Conservation (phyloP, 2,888 invertebrate species). For the Cartodere bifasciata region DNA sequence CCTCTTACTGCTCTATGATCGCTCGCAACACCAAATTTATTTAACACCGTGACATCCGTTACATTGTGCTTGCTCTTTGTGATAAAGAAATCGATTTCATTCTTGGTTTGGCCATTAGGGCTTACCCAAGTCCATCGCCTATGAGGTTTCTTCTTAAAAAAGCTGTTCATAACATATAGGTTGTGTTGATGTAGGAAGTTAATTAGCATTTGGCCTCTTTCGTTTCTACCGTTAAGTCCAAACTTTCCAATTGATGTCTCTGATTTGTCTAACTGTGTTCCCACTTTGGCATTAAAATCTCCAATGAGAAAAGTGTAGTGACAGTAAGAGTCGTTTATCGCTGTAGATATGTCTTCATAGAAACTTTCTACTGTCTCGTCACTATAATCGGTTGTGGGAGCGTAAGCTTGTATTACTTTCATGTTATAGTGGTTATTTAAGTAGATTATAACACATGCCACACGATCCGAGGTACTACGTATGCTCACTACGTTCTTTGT, state of each 20-base stretch:
- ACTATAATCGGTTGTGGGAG: constrained; percentile 4
- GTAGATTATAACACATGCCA: constrained; percentile 4
- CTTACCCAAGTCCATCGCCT: constrained; percentile 5
- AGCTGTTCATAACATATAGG: constrained; percentile 6
- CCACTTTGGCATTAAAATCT: constrained; percentile 6
- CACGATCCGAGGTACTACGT: constrained; percentile 2
- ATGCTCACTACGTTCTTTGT: constrained; percentile 7
- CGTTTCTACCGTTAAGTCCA: constrained; percentile 4
- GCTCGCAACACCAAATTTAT: constrained; percentile 3
- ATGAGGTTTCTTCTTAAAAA: constrained; percentile 5
- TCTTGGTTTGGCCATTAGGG: constrained; percentile 6
- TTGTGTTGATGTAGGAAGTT: constrained; percentile 3
- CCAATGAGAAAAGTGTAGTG: constrained; percentile 3
- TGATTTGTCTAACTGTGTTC: neutral
- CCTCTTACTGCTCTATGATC: constrained; percentile 3
- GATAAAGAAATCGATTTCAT: constrained; percentile 3
- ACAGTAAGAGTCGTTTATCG: constrained; percentile 2
- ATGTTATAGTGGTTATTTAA: constrained; percentile 6
- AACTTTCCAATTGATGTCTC: constrained; percentile 5
- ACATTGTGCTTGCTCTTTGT: constrained; percentile 1
- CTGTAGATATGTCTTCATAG: constrained; percentile 6
- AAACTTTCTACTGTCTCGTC: constrained; percentile 6
- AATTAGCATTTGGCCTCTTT: constrained; percentile 5
- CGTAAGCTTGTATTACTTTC: constrained; percentile 6
- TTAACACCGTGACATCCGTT: constrained; percentile 2